These are phyloP conservation scores for Eurosta solidaginis DNA, from an alignment of 1,140 invertebrate species.

Conservation along the genomic window DNA sequence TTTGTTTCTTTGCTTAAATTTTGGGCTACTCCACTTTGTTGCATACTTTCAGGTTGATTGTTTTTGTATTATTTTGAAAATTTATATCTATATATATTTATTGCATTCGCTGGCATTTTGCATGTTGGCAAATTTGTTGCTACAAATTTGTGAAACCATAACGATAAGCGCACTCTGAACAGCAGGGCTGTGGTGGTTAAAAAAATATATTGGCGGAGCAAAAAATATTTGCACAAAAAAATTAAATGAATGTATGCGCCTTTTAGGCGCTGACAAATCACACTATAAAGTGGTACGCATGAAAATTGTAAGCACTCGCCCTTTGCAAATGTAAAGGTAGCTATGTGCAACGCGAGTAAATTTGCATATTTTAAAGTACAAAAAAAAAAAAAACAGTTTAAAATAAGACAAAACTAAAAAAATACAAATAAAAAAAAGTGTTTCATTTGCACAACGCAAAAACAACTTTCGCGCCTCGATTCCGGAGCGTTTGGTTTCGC, in stretches of 20 bases:
- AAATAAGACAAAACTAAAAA: too few species aligned
- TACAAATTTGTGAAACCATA: slow-evolving; percentile 25
- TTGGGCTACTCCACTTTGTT: not conserved
- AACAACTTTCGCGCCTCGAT: not conserved
- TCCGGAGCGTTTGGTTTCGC: not conserved
- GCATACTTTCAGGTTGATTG: not conserved
- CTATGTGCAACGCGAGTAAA: not conserved
- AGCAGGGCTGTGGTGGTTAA: not conserved
- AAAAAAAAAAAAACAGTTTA: not conserved
- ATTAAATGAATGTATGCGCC: slow-evolving; percentile 23
- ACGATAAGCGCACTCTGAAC: not conserved
- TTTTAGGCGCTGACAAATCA: slow-evolving; percentile 59
- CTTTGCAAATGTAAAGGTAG: not conserved
- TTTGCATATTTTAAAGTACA: slow-evolving; percentile 11
- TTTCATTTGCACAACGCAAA: too few species aligned
- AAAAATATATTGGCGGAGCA: not conserved
- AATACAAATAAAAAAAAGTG: not conserved
- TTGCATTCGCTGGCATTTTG: not conserved
- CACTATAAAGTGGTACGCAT: slow-evolving; percentile 21
- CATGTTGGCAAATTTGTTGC: slow-evolving; percentile 13
- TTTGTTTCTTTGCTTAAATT: not conserved
- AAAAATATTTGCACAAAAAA: not conserved
- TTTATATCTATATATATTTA: not conserved
- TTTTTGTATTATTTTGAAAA: too few species aligned
- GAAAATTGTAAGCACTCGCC: not conserved